Conservation (phyloP, 1,140 invertebrate species). For the Pygmarrhopalites habei region DNA sequence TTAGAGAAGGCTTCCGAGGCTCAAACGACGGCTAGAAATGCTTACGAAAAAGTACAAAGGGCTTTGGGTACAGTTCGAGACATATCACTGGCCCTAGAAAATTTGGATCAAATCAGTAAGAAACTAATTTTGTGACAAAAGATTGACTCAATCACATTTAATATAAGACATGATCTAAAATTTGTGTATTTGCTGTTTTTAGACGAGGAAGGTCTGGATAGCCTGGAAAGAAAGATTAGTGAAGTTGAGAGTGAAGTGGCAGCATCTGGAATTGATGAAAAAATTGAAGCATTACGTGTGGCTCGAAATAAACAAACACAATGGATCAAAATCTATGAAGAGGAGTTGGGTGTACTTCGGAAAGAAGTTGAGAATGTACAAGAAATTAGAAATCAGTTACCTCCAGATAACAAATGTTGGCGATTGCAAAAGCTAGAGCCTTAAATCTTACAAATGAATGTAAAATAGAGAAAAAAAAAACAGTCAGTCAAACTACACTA, state of each 20-base stretch:
- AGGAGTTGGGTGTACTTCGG: slow-evolving; percentile 63
- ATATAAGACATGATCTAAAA: background rate
- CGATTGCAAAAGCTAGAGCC: slow-evolving; percentile 52
- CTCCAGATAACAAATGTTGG: slow-evolving; percentile 63
- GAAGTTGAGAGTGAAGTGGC: slow-evolving; percentile 65
- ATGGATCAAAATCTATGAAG: slow-evolving; percentile 72
- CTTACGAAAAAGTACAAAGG: slow-evolving; percentile 69
- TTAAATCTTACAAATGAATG: slow-evolving; percentile 36
- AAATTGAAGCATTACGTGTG: slow-evolving; percentile 41
- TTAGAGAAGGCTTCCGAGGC: slow-evolving; percentile 75
- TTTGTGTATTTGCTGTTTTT: slow-evolving; percentile 26
- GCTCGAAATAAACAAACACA: slow-evolving; percentile 56
- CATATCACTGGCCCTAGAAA: slow-evolving; percentile 71
- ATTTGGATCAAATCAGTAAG: slow-evolving; percentile 63
- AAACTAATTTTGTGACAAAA: slow-evolving; percentile 17
- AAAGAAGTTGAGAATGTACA: slow-evolving; percentile 79
- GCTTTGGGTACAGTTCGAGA: slow-evolving; percentile 67
- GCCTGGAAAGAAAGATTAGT: slow-evolving; percentile 63
- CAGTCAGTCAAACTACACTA: no score
- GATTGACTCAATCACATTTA: background rate
- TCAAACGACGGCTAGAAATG: slow-evolving; percentile 68
- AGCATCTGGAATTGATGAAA: slow-evolving; percentile 66
- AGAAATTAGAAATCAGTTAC: slow-evolving; percentile 72
- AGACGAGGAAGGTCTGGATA: slow-evolving; percentile 60
- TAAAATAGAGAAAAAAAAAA: no score